Evolutionary conservation across 2,888 invertebrate genomes (phyloP).

Genomic region (Oscheius sp.): DNA sequence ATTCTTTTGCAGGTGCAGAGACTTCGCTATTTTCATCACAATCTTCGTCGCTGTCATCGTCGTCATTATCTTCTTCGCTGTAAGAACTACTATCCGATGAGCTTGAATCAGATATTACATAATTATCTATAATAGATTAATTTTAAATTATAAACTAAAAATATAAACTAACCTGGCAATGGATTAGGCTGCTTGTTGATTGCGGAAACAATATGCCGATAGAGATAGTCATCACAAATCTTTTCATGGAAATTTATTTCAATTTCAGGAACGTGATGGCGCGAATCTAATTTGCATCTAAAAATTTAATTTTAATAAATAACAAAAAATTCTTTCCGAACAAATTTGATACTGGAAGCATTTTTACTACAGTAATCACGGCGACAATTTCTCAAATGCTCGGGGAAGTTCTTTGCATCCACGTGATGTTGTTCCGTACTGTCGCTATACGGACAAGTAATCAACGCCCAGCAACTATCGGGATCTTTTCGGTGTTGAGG

Average conservation of each 20-base stretch:
- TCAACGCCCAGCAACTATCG: conserved; percentile 13
- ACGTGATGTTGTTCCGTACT: conserved; percentile 7
- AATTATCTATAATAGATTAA: too few relatives aligned
- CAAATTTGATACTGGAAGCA: conserved; percentile 21
- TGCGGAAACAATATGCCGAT: neutral
- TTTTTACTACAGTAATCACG: conserved; percentile 26
- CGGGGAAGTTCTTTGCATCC: conserved; percentile 13
- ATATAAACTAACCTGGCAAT: conserved; percentile 1
- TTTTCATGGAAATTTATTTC: conserved; percentile 37
- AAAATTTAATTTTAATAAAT: neutral
- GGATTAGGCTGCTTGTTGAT: neutral
- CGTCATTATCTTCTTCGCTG: neutral
- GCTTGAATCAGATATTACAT: neutral
- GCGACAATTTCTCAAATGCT: conserved; percentile 42
- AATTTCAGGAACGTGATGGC: conserved; percentile 36
- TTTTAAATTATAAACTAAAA: neutral
- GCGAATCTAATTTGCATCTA: conserved; percentile 31
- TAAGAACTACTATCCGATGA: neutral
- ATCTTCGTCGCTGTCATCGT: neutral
- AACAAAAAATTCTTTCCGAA: conserved; percentile 24
- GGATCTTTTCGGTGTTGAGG: conserved; percentile 29
- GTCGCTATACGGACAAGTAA: conserved; percentile 29
- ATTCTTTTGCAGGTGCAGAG: neutral
- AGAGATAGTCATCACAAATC: conserved; percentile 22
- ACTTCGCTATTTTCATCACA: too few relatives aligned